Evolutionary conservation across 2,888 invertebrate species (phyloP).

Genomic region (Habrosyne pyritoides): DNA sequence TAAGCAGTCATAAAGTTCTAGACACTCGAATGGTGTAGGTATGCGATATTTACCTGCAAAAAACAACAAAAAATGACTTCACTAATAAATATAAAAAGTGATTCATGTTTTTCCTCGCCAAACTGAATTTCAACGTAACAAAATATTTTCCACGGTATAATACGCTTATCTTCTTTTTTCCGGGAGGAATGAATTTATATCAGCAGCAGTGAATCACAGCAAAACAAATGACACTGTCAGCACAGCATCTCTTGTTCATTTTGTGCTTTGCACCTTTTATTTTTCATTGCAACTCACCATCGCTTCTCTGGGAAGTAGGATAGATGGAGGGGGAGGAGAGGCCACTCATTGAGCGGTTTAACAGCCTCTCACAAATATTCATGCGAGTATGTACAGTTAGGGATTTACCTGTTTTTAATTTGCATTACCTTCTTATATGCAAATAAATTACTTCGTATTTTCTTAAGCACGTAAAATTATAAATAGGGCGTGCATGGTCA

Average conservation of each 20-base stretch:
- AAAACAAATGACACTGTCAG: constrained; percentile 60
- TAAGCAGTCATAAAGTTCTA: too few relatives aligned
- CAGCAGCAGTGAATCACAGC: constrained; percentile 27
- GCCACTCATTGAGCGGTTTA: constrained; percentile 31
- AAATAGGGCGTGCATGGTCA: too few relatives aligned
- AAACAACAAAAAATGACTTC: neutral
- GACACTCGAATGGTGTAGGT: too few relatives aligned
- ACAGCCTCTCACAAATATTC: too few relatives aligned
- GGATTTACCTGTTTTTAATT: too few relatives aligned
- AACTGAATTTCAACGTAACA: neutral
- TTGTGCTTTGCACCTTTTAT: constrained; percentile 60
- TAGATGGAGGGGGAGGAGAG: constrained; percentile 23
- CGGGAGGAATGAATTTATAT: constrained; percentile 6
- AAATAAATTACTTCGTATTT: too few relatives aligned
- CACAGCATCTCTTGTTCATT: constrained; percentile 55
- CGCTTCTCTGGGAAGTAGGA: constrained; percentile 32
- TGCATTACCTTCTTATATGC: too few relatives aligned
- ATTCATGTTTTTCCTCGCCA: neutral
- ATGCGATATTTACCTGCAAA: neutral
- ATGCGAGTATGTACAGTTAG: too few relatives aligned
- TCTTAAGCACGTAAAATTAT: too few relatives aligned
- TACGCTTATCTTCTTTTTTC: constrained; percentile 3
- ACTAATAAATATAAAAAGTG: neutral
- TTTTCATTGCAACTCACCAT: constrained; percentile 55
- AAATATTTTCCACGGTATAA: neutral